Percentiles rank a stretch among this genome's conserved stretches.
Evolutionary conservation across 2,888 invertebrate genomes (phyloP).

Genomic region (Cosmia pyralina): DNA sequence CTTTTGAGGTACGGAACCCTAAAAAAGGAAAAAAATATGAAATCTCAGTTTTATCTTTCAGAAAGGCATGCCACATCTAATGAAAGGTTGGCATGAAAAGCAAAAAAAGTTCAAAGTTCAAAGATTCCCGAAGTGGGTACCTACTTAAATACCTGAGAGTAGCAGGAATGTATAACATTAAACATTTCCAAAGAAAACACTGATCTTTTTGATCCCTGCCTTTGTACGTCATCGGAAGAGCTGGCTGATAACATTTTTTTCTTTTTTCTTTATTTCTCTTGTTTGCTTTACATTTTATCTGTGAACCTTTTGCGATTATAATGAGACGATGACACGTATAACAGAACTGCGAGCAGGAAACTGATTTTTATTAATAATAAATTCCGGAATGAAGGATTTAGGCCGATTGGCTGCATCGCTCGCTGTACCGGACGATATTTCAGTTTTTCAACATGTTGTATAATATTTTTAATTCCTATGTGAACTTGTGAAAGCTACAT

Average conservation of each 20-base stretch:
- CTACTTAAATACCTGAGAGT: constrained; percentile 29
- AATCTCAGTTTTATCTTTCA: background rate
- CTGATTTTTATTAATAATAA: constrained; percentile 57
- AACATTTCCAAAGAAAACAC: constrained; percentile 67
- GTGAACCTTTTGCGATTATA: constrained; percentile 29
- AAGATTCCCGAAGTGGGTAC: constrained; percentile 24
- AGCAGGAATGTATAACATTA: constrained; percentile 49
- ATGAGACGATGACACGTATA: constrained; percentile 34
- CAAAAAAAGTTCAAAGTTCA: constrained; percentile 13
- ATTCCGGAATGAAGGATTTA: constrained; percentile 59
- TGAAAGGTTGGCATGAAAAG: background rate
- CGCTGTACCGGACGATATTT: constrained; percentile 38
- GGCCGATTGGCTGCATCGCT: constrained; percentile 53
- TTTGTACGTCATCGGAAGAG: constrained; percentile 48
- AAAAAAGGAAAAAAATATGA: background rate
- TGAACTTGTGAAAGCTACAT: constrained; percentile 4
- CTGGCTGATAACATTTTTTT: constrained; percentile 51
- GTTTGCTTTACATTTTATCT: constrained; percentile 47
- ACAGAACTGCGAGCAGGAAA: constrained; percentile 48
- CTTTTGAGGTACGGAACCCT: no score
- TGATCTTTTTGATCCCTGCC: constrained; percentile 62
- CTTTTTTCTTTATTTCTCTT: constrained; percentile 50
- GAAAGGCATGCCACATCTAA: constrained; percentile 20
- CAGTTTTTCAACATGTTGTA: constrained; percentile 31
- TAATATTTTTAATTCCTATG: constrained; percentile 42